A percentile compares a stretch with the other conserved stretches of the same genome.
phyloP scores from a whole-genome alignment of 2,113 vertebrate species.

The Rynchops niger region DNA sequence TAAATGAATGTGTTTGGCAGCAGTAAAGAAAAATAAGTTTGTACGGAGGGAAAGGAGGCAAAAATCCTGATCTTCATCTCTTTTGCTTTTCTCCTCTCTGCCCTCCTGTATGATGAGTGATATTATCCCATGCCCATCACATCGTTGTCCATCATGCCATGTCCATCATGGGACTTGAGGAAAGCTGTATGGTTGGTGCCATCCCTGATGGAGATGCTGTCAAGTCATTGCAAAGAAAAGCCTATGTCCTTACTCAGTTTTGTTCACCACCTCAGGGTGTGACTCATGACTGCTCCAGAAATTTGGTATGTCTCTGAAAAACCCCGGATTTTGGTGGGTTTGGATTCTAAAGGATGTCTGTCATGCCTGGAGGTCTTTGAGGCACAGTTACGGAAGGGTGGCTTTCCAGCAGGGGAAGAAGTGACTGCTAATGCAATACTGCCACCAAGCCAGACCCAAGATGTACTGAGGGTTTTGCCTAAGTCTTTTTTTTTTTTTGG shows the following conservation, averaged over 20 bases:
- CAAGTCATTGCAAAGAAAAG: not conserved
- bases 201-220: not conserved
- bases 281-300: not conserved
- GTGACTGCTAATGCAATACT: not conserved
- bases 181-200: not conserved
- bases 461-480: not conserved
- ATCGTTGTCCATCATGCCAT: not conserved
- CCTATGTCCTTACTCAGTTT: not conserved
- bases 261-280: not conserved
- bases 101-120: not conserved
- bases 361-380: not conserved
- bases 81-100: not conserved
- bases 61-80: not conserved
- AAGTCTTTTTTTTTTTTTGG: not conserved
- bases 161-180: not conserved
- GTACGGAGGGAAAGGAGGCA: not conserved
- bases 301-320: not conserved
- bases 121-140: not conserved
- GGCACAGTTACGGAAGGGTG: not conserved
- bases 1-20: not conserved
- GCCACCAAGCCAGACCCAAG: not conserved
- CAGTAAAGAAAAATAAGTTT: not conserved
- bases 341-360: not conserved
- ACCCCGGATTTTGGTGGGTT: not conserved
- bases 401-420: not conserved